Base-by-base conservation (phyloP, 2,113 vertebrate species). In the Drymodes brunneopygia region DNA sequence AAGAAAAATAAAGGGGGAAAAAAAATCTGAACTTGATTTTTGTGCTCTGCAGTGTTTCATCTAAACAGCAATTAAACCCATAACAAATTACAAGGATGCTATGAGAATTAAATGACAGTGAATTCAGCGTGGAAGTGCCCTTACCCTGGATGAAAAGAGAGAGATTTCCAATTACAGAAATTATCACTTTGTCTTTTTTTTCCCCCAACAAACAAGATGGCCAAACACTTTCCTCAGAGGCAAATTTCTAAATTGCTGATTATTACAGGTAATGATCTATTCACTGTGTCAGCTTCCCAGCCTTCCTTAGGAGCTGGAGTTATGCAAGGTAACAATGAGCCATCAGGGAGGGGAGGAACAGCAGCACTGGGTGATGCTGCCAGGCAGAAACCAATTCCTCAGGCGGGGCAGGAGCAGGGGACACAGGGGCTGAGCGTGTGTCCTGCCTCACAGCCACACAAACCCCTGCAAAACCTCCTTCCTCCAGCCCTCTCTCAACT, bases 161-260 rank as follows among this genome's bases (percentile, higher is more conserved):
- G 20, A 69, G 56, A 83, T 66, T 88, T 88, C 56, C 53, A 92
- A 70, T 83, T 86, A 86, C 53, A 88, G 47, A 92, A 90, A 88
- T 86, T 65, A 94, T 72, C 60, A 25, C 69, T 88, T 86, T 54
- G 56, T 53, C 65, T 91, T 85, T 66, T 33, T 42, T 25, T 0
- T 3, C 5, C 36, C 21, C n/a, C 47, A 80, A 91, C 79, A 93
- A 88, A 81, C 79, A 95, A 90, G 88, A 50, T 80, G 53, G 48
- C 18, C n/a, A 90, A 94, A 92, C 79, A 80, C 70, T 85, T 60
- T 45, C 58, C 64, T 70, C 10, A 91, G 87, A 31, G 56, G 64
- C 82, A 86, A 94, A 95, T 92, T 93, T 97, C 42, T 70, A 95
- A 95, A 95, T 95, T 97, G 95, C 61, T 92, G 77, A 90, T 93